Evolutionary conservation across 2,797 vertebrate genomes (phyloP).

Genomic region (Percopsis omiscomaycus): DNA sequence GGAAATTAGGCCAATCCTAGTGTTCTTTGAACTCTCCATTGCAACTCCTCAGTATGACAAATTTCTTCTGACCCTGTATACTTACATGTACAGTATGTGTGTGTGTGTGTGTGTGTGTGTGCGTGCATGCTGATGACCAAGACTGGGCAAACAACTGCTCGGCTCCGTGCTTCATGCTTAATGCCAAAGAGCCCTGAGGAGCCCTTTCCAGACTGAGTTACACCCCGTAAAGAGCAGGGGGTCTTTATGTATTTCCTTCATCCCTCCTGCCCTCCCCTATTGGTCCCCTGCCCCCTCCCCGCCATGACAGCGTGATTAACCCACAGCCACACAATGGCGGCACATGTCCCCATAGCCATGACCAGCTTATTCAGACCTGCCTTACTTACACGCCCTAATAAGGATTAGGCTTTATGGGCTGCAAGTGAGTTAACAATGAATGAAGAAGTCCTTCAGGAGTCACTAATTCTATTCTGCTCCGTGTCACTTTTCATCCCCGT

Average conservation of each 20-base stretch:
- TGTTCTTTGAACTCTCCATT: neutral
- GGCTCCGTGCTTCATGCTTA: slow-evolving; percentile 38
- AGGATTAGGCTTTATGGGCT: slow-evolving; percentile 75
- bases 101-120: slow-evolving; percentile 13
- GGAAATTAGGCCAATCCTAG: no score
- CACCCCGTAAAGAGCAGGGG: slow-evolving; percentile 68
- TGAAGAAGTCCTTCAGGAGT: slow-evolving; percentile 77
- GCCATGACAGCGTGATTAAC: slow-evolving; percentile 78
- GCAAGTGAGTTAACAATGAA: slow-evolving; percentile 80
- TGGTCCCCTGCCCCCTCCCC: slow-evolving; percentile 55
- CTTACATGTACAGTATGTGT: slow-evolving; percentile 17
- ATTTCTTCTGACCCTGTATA: slow-evolving; percentile 11
- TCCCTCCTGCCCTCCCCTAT: slow-evolving; percentile 62
- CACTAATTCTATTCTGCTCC: slow-evolving; percentile 74
- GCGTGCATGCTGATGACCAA: slow-evolving; percentile 30
- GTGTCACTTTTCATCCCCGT: slow-evolving; percentile 69
- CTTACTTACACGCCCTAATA: slow-evolving; percentile 73
- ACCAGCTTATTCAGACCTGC: slow-evolving; percentile 67
- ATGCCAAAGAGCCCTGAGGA: slow-evolving; percentile 36
- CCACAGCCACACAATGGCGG: slow-evolving; percentile 76
- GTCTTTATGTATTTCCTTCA: slow-evolving; percentile 65
- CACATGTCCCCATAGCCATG: slow-evolving; percentile 72
- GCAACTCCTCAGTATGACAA: neutral
- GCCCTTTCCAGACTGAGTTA: slow-evolving; percentile 47
- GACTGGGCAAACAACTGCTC: slow-evolving; percentile 6